These are phyloP conservation scores for Empis livida DNA, from an alignment of 2,888 invertebrate genomes.

Conservation along the genomic window DNA sequence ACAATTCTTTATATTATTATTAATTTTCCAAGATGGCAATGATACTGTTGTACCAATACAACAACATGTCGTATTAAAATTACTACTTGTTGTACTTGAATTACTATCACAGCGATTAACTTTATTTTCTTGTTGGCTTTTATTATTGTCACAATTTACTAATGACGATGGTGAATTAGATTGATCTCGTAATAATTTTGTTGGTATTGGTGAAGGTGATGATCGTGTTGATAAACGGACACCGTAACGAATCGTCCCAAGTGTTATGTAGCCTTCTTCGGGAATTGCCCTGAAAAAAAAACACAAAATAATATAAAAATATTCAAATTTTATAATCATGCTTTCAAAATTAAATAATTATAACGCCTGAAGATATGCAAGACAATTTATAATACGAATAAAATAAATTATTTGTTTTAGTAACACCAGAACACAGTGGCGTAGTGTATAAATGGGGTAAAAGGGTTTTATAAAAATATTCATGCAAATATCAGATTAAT, in stretches of 20 bases:
- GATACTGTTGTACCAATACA: neutral
- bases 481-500: no score
- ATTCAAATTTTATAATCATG: neutral
- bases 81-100: neutral
- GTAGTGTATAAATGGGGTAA: no score
- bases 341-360: neutral
- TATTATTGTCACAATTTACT: no score
- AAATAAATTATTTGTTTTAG: no score
- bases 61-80: neutral
- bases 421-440: no score
- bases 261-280: slow-evolving; percentile 14
- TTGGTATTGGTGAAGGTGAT: neutral
- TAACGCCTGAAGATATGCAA: neutral
- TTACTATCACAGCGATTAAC: neutral
- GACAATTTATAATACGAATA: neutral
- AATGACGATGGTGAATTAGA: no score
- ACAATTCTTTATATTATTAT: no score
- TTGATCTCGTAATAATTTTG: neutral
- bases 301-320: neutral
- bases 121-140: no score
- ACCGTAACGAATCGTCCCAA: slow-evolving; percentile 16
- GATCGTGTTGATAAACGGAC: slow-evolving; percentile 11
- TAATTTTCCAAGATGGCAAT: no score
- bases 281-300: slow-evolving; percentile 13
- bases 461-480: no score